Conservation (phyloP, 2,113 vertebrate genomes). For the Rhea americana region DNA sequence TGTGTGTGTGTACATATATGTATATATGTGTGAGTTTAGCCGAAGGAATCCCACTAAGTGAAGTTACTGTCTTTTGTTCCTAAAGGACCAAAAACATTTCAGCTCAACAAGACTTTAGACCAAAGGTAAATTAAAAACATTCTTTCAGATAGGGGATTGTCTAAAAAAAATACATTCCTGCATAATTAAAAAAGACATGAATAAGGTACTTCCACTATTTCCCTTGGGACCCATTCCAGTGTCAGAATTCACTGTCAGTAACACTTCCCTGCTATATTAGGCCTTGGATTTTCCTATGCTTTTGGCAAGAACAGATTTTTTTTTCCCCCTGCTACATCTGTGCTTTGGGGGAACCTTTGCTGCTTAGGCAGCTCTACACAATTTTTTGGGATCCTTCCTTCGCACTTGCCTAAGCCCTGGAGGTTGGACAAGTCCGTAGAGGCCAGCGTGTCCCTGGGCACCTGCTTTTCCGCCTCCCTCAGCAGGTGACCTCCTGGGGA, state of each 20-base stretch:
- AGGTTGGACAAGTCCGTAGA: background rate
- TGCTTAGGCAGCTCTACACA: background rate
- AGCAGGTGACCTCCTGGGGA: background rate
- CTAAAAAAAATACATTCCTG: background rate
- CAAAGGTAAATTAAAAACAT: no score
- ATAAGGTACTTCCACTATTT: background rate
- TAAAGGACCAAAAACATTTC: background rate
- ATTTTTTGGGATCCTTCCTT: background rate
- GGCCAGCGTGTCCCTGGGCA: background rate
- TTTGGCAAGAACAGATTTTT: background rate
- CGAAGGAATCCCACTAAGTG: background rate
- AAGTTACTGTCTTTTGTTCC: background rate
- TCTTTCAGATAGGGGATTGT: background rate
- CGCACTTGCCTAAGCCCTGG: background rate
- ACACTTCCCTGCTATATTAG: background rate
- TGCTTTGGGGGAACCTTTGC: background rate
- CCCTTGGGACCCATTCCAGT: background rate
- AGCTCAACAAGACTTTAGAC: background rate
- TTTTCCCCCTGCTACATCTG: accelerated
- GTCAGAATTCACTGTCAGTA: background rate
- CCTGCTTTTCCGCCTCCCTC: background rate
- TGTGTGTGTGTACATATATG: background rate
- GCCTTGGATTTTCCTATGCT: background rate
- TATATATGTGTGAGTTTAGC: background rate
- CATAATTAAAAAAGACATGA: background rate